Conservation (phyloP, 1,140 invertebrate genomes). For the Cyclargus thomasi region DNA sequence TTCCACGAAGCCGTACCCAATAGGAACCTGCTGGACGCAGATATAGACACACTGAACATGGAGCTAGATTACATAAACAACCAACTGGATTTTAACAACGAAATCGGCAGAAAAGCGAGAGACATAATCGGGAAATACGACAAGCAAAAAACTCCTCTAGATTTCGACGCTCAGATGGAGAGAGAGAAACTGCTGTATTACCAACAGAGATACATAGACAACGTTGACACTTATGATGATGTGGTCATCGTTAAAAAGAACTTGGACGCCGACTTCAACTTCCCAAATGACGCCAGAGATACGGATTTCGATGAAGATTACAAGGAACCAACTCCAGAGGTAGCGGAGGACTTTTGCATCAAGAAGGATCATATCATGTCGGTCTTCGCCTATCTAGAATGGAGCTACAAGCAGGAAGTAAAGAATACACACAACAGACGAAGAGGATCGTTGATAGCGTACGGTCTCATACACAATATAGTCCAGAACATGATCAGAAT, state of each 20-base stretch:
- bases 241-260: conserved; percentile 72
- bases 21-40: conserved; percentile 50
- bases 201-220: conserved; percentile 69
- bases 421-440: conserved; percentile 80
- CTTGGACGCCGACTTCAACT: conserved; percentile 73
- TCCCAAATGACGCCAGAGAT: conserved; percentile 65
- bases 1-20: conserved; percentile 40
- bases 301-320: conserved; percentile 70
- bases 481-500: conserved; percentile 86
- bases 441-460: conserved; percentile 82
- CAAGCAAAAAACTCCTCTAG: conserved; percentile 52
- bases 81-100: conserved; percentile 63
- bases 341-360: conserved; percentile 76
- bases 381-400: conserved; percentile 84
- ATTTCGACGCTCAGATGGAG: conserved; percentile 73
- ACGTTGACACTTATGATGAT: conserved; percentile 66
- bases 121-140: conserved; percentile 63
- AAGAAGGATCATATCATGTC: conserved; percentile 82
- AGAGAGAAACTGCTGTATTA: conserved; percentile 71
- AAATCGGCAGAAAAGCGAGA: conserved; percentile 59
- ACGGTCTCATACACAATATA: conserved; percentile 85
- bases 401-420: conserved; percentile 81
- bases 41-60: conserved; percentile 62
- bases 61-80: conserved; percentile 67
- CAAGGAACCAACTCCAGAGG: conserved; percentile 57